Percentiles rank a stretch among this genome's conserved stretches.
Evolutionary conservation across 1,140 invertebrate species (phyloP).

Genomic region (Thrips palmi): DNA sequence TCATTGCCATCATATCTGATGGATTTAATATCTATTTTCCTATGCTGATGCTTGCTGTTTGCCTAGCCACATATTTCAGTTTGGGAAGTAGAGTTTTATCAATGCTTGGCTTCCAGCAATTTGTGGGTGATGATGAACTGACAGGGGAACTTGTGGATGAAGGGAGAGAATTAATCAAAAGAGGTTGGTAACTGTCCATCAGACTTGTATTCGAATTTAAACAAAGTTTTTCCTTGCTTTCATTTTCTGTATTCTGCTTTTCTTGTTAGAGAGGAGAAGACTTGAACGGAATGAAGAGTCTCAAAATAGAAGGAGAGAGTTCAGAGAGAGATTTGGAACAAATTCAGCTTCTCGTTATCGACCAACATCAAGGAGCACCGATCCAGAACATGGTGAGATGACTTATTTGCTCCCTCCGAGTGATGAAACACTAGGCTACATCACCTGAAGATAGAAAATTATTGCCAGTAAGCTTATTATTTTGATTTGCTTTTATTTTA

Average conservation of each 20-base stretch:
- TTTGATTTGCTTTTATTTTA: no score
- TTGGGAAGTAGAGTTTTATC: constrained; percentile 77
- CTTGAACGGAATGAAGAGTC: constrained; percentile 64
- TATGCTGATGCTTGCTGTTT: constrained; percentile 86
- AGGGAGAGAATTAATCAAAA: constrained; percentile 72
- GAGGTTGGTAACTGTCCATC: constrained; percentile 34
- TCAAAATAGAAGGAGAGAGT: constrained; percentile 46
- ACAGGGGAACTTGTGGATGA: constrained; percentile 86
- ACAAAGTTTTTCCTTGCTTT: constrained; percentile 3
- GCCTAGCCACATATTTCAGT: constrained; percentile 87
- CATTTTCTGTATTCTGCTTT: constrained; percentile 11
- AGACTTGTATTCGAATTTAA: not conserved
- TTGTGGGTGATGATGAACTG: constrained; percentile 82
- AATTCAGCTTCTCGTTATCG: no score
- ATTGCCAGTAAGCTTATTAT: no score
- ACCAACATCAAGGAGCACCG: no score
- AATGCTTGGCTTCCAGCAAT: constrained; percentile 87
- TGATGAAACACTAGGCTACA: no score
- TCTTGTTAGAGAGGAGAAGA: constrained; percentile 50
- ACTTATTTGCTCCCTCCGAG: no score
- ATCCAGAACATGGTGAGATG: no score
- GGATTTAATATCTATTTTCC: constrained; percentile 99
- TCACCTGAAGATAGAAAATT: no score
- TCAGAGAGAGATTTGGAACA: constrained; percentile 38
- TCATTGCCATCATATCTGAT: constrained; percentile 89